Evolutionary conservation across 2,797 vertebrate species (phyloP).

Genomic region (Tenualosa ilisha): DNA sequence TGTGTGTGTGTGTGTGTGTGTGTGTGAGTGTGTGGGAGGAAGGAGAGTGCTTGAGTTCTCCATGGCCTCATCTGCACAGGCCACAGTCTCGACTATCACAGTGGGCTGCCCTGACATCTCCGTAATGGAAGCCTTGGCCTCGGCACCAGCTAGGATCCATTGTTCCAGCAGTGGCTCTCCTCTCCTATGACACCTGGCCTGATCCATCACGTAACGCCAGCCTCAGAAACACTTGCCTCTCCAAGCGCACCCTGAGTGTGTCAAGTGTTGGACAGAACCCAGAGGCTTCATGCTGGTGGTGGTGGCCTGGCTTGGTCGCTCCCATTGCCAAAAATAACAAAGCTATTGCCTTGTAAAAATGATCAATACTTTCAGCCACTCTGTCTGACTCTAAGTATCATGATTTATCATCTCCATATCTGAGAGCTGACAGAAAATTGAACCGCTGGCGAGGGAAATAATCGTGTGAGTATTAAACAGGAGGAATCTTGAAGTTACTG

Average conservation of each 20-base stretch:
- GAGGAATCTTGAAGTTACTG: constrained; percentile 35
- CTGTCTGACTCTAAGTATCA: constrained; percentile 61
- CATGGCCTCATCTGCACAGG: neutral
- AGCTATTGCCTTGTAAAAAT: constrained; percentile 33
- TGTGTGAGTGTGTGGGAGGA: neutral
- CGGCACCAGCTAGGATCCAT: neutral
- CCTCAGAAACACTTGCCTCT: neutral
- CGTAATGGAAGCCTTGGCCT: constrained; percentile 20
- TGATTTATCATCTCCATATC: constrained; percentile 65
- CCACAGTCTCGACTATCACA: neutral
- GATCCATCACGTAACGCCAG: neutral
- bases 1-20: constrained; percentile 43
- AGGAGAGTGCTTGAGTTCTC: neutral
- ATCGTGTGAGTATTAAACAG: constrained; percentile 60
- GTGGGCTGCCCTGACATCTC: constrained; percentile 12
- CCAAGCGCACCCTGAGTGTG: neutral
- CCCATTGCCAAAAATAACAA: constrained; percentile 36
- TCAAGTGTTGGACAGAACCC: neutral
- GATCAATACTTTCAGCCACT: constrained; percentile 54
- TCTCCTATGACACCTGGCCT: neutral
- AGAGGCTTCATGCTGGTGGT: neutral
- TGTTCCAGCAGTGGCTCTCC: neutral
- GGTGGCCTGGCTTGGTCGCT: neutral
- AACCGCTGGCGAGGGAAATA: constrained; percentile 55
- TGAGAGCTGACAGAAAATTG: constrained; percentile 54